Base-by-base conservation (phyloP, 2,113 vertebrate species). In the Varanus komodoensis region DNA sequence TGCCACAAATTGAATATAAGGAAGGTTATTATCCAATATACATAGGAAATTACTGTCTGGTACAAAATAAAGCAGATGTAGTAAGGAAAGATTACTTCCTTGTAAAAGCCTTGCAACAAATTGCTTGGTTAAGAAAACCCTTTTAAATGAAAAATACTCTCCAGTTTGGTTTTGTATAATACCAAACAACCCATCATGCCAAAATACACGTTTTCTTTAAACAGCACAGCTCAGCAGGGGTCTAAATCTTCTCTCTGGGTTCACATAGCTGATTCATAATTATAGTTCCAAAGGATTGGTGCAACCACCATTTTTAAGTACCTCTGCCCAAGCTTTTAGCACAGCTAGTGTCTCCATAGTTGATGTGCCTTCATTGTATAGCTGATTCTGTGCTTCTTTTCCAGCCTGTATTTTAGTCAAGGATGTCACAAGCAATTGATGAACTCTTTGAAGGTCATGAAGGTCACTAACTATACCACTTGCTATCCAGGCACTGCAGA, bases 291-390 rank as follows among this genome's bases (percentile, higher is more conserved):
- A 88, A 92, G 87, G 84, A 87, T 38, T 27, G 44, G 8, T 23
- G 15, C 38, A 84, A 27, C 34, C 75, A 89, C 38, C 81, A 52
- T 67, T 87, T 69, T 50, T 48, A 89, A 68, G 9, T 90, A 98
- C 99, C 98, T 99, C 98, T 67, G 99, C 99, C 99, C 99, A 99
- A 92, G 99, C 98, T 96, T 99, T 99, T 25, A 99, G 97, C 50
- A 99, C 98, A 54, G 99, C 98, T 91, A 99, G 95, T 0, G 97
- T 97, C 91, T 99, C 98, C 99, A 99, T 99, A 64, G 98, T 98
- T 64, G 96, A 97, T 7, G 98, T 97, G 85, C 98, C 98, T 96
- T 99, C 99, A 81, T 97, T 99, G 93, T 99, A 99, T 19, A 98
- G 95, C 52, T 97, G 97, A 96, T 95, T 97, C 80, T 95, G 94